Conservation (phyloP, 2,797 vertebrate genomes). For the Pangasius mekongensis region DNA sequence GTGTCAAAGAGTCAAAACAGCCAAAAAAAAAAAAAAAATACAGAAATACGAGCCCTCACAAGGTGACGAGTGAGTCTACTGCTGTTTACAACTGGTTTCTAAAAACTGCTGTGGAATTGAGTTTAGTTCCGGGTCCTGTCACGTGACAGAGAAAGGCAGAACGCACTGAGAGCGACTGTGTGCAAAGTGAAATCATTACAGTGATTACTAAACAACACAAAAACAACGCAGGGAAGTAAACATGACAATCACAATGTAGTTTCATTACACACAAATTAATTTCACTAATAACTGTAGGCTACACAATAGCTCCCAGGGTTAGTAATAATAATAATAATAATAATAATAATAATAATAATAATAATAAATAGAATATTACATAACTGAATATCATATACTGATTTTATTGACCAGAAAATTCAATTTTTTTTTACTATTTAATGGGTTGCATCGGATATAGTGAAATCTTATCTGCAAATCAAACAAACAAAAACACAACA, state of each 20-base stretch:
- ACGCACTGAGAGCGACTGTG: background rate
- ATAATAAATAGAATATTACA: background rate
- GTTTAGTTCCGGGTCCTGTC: constrained; percentile 41
- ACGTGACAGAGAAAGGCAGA: constrained; percentile 15
- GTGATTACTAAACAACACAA: background rate
- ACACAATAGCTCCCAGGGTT: background rate
- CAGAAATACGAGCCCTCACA: background rate
- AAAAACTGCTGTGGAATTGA: background rate
- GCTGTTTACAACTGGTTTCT: background rate
- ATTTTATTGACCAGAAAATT: background rate
- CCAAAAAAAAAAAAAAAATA: background rate
- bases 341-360: background rate
- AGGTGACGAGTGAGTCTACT: background rate
- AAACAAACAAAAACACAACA: background rate
- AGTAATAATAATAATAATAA: background rate
- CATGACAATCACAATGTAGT: background rate
- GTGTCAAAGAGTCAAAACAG: background rate
- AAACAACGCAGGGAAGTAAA: background rate
- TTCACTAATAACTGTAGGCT: background rate
- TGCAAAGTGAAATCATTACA: too few relatives aligned
- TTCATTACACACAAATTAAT: background rate
- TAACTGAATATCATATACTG: background rate
- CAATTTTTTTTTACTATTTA: background rate
- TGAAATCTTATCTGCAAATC: background rate
- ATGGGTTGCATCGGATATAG: background rate